Base-by-base conservation (phyloP, 2,888 invertebrate genomes). In the Anaspis maculata region DNA sequence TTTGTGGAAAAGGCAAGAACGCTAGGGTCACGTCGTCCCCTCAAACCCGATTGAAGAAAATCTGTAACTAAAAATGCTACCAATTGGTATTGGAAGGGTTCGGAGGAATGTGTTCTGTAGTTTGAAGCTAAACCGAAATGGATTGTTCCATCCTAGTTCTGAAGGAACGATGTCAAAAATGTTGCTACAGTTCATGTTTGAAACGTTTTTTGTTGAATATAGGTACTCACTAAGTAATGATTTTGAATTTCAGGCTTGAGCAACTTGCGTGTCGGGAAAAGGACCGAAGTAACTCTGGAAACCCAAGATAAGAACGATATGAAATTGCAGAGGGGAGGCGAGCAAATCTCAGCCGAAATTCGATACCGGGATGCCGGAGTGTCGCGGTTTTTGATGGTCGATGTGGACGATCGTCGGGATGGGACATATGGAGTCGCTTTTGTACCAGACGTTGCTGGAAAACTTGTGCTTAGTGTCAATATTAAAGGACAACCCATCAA, bases 291-390 rank as follows among this genome's bases (percentile, higher is more conserved):
- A 0, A 56, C 70, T 2, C 45, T 83, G 38, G 73, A 77, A 44
- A 69, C 79, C 0, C 65, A 76, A 6, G 83, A 83, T 50, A 68
- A 68, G 30, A 75, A 72, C 41, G 76, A 76, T 0, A 73, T 74
- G 33, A 69, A 75, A 1, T 62, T 83, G 16, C 77, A 79, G 59
- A 76, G 80, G 46, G 82, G 81, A 0, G 82, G 81, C 0, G 74
- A 80, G 48, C 60, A 61, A 35, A 71, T 83, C 13, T 64, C 66
- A 1, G 78, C 76, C 0, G 69, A 72, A 46, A 56, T 74, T 5
- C 64, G 68, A 37, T 71, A 73, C 46, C 65, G 70, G 41, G 73
- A 74, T 62, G 70, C 69, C 49, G 64, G 32, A 13, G 40, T 52
- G 15, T 51, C 54, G 2, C 52, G 67, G 30, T 62, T 64, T 31